Evolutionary conservation across 2,888 invertebrate genomes (phyloP), one percentile per base, ranked within the genome.

Genomic region (Synergus japonicus): DNA sequence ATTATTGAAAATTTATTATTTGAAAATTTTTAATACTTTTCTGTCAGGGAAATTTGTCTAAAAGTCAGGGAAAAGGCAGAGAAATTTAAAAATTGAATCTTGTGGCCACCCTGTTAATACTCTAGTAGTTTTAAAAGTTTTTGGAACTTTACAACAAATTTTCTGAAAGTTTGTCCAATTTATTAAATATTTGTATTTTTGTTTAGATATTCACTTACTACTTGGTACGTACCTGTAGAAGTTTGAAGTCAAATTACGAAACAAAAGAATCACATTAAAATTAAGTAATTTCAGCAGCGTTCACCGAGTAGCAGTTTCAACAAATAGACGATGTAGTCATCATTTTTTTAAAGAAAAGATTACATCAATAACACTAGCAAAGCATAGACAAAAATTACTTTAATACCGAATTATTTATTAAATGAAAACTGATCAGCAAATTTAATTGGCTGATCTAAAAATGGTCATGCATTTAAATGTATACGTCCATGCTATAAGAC

Each of bases 161-260:
- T 29, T 29, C 2, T 29, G 29, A 29, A 29, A 29, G 29, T 29
- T 1, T 49, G 3, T 49, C 8, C 8, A 49, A 54, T 54, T 54
- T 8, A 54, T 12, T 60, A 60, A 60, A 10, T 60, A 4, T 60
- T 60, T 60, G 18, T 22, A 22, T 60, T 22, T n/a, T 22, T 60
- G 60, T 60, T 12, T 60, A 60, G 60, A 22, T 60, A 12, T 60
- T 60, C 8, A 60, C 10, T 49, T 37, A 37, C 46, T 18, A 67
- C 12, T 29, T 22, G 69, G 69, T 73, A 73, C 49, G 69, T 54
- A 73, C 15, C 69, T 69, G 69, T 49, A 69, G 46, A 22, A 49
- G 29, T 49, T 49, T 69, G 46, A 22, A 49, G 2, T 4, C 10
- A 1, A 10, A 60, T 4, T 10, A n/a, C 49, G 37, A 49, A 54